A percentile compares a stretch with the other conserved stretches of the same genome.
Conservation (phyloP, 2,888 invertebrate species). For the Geophilus truncorum region DNA sequence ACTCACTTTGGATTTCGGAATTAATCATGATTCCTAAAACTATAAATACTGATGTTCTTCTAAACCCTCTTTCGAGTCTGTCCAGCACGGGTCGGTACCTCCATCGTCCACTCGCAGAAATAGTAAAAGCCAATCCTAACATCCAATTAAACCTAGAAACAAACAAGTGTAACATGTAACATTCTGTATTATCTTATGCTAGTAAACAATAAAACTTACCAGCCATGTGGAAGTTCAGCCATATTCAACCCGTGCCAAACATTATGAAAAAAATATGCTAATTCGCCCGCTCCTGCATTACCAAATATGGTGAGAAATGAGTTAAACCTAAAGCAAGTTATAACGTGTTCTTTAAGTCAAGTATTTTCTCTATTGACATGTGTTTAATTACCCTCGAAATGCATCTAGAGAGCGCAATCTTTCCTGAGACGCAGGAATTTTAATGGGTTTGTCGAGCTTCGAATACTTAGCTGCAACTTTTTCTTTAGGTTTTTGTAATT, state of each 20-base stretch:
- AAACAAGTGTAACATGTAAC: neutral
- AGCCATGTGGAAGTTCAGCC: neutral
- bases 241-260: neutral
- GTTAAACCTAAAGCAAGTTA: neutral
- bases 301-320: neutral
- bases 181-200: too few species aligned
- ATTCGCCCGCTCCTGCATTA: neutral
- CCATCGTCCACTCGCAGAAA: neutral
- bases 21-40: neutral
- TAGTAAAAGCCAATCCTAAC: neutral
- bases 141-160: neutral
- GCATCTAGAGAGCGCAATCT: neutral
- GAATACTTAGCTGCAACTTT: neutral
- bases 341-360: too few species aligned
- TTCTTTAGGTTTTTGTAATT: neutral
- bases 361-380: too few species aligned
- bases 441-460: neutral
- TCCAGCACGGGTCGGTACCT: neutral
- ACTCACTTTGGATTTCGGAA: neutral
- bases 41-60: neutral
- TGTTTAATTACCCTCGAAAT: constrained; percentile 6
- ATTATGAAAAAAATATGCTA: neutral
- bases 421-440: neutral
- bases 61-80: neutral
- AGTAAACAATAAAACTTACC: neutral